Percentiles rank a stretch among this genome's conserved stretches.
Conservation (phyloP, 2,113 vertebrate species). For the Octodon degus region DNA sequence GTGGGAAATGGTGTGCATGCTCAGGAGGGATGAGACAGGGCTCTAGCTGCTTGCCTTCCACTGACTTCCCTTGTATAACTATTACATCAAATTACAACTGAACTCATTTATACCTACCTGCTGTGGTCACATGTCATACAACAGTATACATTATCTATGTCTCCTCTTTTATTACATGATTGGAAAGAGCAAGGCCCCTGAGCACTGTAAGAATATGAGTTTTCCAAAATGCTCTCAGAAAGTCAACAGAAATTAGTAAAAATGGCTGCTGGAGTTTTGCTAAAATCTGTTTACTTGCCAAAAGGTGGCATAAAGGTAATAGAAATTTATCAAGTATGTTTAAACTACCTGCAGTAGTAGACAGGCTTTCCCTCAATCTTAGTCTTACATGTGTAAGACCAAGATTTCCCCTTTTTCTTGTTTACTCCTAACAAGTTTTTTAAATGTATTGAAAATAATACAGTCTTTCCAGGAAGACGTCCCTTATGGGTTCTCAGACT, state of each 20-base stretch:
- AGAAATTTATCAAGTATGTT: neutral
- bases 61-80: neutral
- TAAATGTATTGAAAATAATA: slow-evolving; percentile 3
- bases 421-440: neutral
- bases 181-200: neutral
- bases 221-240: neutral
- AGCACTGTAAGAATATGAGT: neutral
- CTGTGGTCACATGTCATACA: neutral
- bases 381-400: neutral
- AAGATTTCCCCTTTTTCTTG: neutral
- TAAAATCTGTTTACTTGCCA: slow-evolving; percentile 22
- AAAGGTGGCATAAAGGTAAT: slow-evolving; percentile 11
- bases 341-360: neutral
- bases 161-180: neutral
- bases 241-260: neutral
- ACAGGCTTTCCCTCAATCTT: neutral
- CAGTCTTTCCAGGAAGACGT: neutral
- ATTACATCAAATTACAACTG: neutral
- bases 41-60: neutral
- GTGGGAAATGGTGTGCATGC: neutral
- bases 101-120: neutral
- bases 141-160: neutral
- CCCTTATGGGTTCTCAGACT: neutral
- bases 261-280: neutral
- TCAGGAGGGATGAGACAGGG: neutral